phyloP scores from a whole-genome alignment of 1,140 invertebrate genomes.

The Ostrea edulis region DNA sequence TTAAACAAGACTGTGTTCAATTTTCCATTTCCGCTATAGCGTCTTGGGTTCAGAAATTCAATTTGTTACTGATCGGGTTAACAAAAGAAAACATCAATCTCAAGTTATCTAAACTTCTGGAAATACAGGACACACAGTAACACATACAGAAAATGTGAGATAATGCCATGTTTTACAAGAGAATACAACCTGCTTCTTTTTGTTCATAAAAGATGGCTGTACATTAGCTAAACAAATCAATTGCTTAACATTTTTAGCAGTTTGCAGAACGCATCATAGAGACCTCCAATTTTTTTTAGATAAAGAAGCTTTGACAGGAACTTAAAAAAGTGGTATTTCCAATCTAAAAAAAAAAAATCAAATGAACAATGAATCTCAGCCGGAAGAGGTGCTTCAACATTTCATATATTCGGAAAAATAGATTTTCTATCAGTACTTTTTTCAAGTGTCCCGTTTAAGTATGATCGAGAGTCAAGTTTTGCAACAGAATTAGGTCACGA shows the following conservation, averaged over 20 bases:
- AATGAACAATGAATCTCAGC: background rate
- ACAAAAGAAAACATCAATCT: background rate
- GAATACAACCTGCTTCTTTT: no score
- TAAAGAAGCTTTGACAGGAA: background rate
- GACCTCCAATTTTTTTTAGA: no score
- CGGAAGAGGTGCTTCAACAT: background rate
- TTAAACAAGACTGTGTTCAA: conserved; percentile 6
- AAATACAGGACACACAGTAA: no score
- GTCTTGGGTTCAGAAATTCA: background rate
- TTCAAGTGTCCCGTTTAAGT: background rate
- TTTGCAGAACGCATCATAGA: no score
- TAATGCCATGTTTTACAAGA: no score
- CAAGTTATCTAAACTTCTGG: background rate
- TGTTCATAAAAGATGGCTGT: no score
- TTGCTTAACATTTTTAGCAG: no score
- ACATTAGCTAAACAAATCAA: no score
- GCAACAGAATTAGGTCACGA: background rate
- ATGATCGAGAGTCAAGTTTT: background rate
- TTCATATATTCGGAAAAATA: background rate
- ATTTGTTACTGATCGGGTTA: background rate
- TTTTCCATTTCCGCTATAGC: conserved; percentile 26
- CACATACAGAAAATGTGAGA: no score
- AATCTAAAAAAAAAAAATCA: background rate
- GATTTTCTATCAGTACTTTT: background rate
- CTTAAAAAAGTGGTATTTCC: background rate